Percentiles rank a stretch among this genome's conserved stretches.
Evolutionary conservation across 2,888 invertebrate species (phyloP).

Genomic region (Megalurothrips usitatus): DNA sequence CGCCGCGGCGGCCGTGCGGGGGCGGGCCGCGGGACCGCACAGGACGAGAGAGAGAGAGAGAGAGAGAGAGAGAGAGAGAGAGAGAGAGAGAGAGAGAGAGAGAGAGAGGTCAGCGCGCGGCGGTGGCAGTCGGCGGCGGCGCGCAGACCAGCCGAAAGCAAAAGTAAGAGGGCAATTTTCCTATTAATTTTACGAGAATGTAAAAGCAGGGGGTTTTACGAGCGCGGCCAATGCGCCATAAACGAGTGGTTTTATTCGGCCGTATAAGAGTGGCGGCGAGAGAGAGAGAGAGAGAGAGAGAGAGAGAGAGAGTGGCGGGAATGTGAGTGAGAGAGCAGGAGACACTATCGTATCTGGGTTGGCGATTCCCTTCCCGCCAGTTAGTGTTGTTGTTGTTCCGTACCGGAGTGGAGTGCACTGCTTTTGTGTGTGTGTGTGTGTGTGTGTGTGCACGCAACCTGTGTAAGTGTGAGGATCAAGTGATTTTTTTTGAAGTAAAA

Average conservation of each 20-base stretch:
- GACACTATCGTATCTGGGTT: background rate
- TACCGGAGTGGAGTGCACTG: too few species aligned
- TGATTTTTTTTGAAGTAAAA: too few species aligned
- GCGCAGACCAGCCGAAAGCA: background rate
- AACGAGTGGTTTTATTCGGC: conserved; percentile 36
- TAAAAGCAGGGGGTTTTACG: conserved; percentile 38
- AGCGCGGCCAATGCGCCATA: conserved; percentile 34
- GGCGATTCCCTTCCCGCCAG: too few species aligned
- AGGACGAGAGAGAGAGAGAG: background rate
- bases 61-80: conserved; percentile 30
- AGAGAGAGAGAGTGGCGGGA: background rate
- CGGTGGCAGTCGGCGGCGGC: too few species aligned
- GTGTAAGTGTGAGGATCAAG: too few species aligned
- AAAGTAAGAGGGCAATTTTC: conserved; percentile 37
- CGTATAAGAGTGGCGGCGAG: conserved; percentile 32
- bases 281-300: background rate
- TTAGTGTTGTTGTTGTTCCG: too few species aligned
- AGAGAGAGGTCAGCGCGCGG: too few species aligned
- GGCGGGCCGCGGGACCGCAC: background rate
- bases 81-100: conserved; percentile 26
- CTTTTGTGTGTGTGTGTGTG: too few species aligned
- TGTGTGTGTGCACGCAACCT: too few species aligned
- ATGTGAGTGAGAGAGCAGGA: background rate
- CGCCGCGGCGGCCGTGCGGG: background rate
- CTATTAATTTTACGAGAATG: conserved; percentile 40